Evolutionary conservation across 2,888 invertebrate species (phyloP), one percentile per base, ranked within the genome.

Genomic region (Conistra vaccinii): DNA sequence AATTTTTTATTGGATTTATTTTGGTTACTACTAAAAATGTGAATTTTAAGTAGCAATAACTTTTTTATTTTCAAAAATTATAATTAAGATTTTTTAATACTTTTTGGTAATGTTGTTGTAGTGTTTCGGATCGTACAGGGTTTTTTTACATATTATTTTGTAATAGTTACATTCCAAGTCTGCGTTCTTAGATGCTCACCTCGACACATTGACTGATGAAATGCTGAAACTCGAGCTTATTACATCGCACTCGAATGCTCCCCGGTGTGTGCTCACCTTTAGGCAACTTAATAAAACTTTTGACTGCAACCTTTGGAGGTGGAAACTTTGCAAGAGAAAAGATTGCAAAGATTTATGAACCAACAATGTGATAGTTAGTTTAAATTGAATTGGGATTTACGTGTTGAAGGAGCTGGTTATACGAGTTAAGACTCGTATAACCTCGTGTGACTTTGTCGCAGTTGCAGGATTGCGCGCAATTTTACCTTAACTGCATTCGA

Each of bases 211-310:
- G 14, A 39, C 14, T 42, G 6, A 58, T 39, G n/a, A 26, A 17
- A 58, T 17, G 17, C 12, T 42, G 26, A 42, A 75, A 51, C 51
- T 42, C 26, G 2, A 39, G n/a, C n/a, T 23, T 12, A 23, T 58
- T 48, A 29, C 45, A 35, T 14, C 20, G 9, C 29, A 57, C 66
- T 14, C 4, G 2, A 78, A 17, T 45, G 26, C 29, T 45, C n/a
- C n/a, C 23, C 14, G 5, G n/a, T 80, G 42, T 51, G 32, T n/a
- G 3, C 90, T 89, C 88, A 88, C 87, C 87, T 81, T 80, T 78
- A 88, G 88, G 26, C 29, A 93, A 93, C 88, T 93, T 92, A 92
- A 93, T 94, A 92, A 91, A 95, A 94, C 91, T 94, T 94, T 85
- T 90, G 90, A 92, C 91, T 92, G 91, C 92, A 91, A 90, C 90